Evolutionary conservation across 2,888 invertebrate species (phyloP), one percentile per base, ranked within the genome.

Genomic region (Sarcophaga variegata): DNA sequence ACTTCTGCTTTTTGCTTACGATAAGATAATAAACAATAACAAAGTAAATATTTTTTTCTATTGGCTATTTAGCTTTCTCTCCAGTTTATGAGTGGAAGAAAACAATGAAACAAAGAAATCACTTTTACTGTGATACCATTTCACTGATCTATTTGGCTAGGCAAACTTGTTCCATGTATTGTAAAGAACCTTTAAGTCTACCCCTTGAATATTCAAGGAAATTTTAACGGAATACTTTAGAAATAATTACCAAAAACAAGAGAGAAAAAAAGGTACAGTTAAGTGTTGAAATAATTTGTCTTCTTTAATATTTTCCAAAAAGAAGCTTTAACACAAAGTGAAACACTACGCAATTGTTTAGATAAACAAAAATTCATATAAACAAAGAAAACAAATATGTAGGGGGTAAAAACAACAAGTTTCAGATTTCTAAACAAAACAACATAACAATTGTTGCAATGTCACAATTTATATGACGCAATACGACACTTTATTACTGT

Each of bases 391-490:
- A 12, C 17, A 54, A 12, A 54, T 14, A 17, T 54, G 14, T 54
- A 54, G 17, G 54, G 54, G 12, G 5, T 54, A 54, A 54, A 54
- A 54, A 54, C 5, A 54, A 54, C 54, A 54, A 54, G 17, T 17
- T 54, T 54, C 54, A 54, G 54, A 54, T 54, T 22, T 64, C 64
- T 27, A 25, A 64, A 64, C 27, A 69, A 47, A 45, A 67, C 17
- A 67, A 14, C 22, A 12, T 2, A 25, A 27, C 2, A 59, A 71
- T 54, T 59, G 27, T 37, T 63, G 63, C 47, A 37, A 45, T 54
- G 17, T 64, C 59, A 20, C 37, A 12, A 54, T 54, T 54, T 37
- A 59, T 70, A 71, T 76, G 76, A 82, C 76, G 70, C 82, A 82
- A 64, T 82, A n/a, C 27, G 11, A 37, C 37, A 37, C 37, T 37